Evolutionary conservation across 2,888 invertebrate genomes (phyloP).

Genomic region (Silvanus unidentatus): DNA sequence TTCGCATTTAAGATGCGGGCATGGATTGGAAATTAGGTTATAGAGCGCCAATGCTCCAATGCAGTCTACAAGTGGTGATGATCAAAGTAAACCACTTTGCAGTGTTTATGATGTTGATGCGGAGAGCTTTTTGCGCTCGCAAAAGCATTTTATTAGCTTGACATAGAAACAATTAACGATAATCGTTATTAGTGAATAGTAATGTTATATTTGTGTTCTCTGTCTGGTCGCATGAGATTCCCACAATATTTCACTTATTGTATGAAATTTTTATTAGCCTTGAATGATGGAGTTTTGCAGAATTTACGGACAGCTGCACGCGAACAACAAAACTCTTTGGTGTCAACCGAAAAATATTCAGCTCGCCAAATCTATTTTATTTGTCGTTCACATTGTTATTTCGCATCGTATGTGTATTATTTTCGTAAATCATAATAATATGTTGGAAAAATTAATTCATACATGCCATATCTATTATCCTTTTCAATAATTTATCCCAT

Average conservation of each 20-base stretch:
- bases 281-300: conserved; percentile 13
- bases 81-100: too few relatives aligned
- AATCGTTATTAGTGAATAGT: conserved; percentile 13
- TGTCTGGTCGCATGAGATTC: conserved; percentile 12
- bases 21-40: too few relatives aligned
- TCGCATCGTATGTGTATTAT: conserved; percentile 11
- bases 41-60: too few relatives aligned
- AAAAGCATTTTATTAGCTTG: too few relatives aligned
- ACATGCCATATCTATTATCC: conserved; percentile 13
- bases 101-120: too few relatives aligned
- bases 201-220: conserved; percentile 9
- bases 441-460: conserved; percentile 16
- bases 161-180: conserved; percentile 13
- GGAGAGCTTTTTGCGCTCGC: too few relatives aligned
- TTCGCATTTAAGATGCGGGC: too few relatives aligned
- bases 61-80: too few relatives aligned
- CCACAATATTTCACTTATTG: conserved; percentile 17
- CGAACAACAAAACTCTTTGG: conserved; percentile 23
- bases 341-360: conserved; percentile 24
- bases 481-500: too few relatives aligned
- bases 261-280: conserved; percentile 14
- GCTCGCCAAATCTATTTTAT: too few relatives aligned
- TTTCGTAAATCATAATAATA: conserved; percentile 17
- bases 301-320: conserved; percentile 27
- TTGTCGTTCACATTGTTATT: not conserved